A percentile compares a stretch with the other conserved stretches of the same genome.
Evolutionary conservation across 2,113 vertebrate genomes (phyloP).

Genomic region (Platysternon megacephalum): DNA sequence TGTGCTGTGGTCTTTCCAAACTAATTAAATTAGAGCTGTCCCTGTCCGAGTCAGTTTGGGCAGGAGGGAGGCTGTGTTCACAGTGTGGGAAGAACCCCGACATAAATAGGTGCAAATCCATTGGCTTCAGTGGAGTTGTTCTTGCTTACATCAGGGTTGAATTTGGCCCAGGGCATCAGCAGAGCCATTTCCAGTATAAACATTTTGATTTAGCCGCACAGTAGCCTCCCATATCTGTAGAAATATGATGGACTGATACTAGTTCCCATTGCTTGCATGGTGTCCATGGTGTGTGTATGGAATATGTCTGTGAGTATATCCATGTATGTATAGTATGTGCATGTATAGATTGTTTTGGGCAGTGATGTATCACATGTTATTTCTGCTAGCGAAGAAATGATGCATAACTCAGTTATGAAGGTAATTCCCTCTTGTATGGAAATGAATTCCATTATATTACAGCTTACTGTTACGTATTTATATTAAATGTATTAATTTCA

Average conservation of each 20-base stretch:
- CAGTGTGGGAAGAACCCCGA: not conserved
- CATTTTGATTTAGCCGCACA: accelerated
- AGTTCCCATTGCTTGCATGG: not conserved
- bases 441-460: constrained; percentile 42
- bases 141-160: too few species aligned
- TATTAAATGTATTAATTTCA: constrained; percentile 63
- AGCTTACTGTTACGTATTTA: constrained; percentile 56
- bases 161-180: not conserved
- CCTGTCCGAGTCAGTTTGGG: accelerated
- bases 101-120: accelerated
- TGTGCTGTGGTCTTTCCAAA: not conserved
- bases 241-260: accelerated
- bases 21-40: not conserved
- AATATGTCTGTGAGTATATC: constrained; percentile 17
- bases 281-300: not conserved
- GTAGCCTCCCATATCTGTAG: not conserved
- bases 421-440: constrained; percentile 46
- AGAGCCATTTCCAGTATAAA: not conserved
- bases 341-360: constrained; percentile 30
- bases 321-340: constrained; percentile 1
- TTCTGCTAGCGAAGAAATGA: constrained; percentile 48
- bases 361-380: constrained; percentile 40
- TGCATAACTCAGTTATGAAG: constrained; percentile 25
- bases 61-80: accelerated
- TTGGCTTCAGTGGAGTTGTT: not conserved